Conservation (phyloP, 2,797 vertebrate species). For the Erithacus rubecula region DNA sequence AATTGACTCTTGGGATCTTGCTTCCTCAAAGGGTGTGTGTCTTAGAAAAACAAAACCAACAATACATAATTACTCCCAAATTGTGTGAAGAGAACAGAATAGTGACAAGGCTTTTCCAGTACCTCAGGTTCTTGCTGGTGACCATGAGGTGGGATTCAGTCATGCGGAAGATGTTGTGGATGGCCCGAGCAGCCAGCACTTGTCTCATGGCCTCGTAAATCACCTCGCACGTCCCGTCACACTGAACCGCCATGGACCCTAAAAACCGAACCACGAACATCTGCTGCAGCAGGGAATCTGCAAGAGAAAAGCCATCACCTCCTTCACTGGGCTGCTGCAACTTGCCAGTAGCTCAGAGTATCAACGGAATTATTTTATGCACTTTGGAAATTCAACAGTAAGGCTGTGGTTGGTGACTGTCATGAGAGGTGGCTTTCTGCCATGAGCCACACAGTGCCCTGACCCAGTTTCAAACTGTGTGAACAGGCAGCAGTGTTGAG, state of each 20-base stretch:
- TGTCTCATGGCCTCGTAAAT: constrained; percentile 98
- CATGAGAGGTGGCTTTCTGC: background rate
- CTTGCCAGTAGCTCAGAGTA: background rate
- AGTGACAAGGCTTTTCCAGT: background rate
- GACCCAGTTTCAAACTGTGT: background rate
- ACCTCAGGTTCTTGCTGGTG: constrained; percentile 90
- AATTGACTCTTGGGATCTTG: background rate
- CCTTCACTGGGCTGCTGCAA: background rate
- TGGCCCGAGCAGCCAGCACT: constrained; percentile 93
- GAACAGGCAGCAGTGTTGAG: background rate
- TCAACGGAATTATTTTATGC: background rate
- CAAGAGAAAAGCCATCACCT: background rate
- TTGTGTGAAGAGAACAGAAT: background rate
- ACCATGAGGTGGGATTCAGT: constrained; percentile 95
- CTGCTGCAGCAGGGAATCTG: constrained; percentile 94
- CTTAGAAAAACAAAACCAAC: background rate
- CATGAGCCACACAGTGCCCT: background rate
- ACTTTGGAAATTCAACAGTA: background rate
- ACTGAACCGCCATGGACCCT: constrained; percentile 93
- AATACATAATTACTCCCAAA: background rate
- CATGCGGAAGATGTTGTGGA: constrained; percentile 98
- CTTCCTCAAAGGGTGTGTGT: background rate
- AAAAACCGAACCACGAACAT: constrained; percentile 94
- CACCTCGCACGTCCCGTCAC: constrained; percentile 85
- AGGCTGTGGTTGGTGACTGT: background rate